phyloP scores from a whole-genome alignment of 2,113 vertebrate genomes.

The Perca fluviatilis region DNA sequence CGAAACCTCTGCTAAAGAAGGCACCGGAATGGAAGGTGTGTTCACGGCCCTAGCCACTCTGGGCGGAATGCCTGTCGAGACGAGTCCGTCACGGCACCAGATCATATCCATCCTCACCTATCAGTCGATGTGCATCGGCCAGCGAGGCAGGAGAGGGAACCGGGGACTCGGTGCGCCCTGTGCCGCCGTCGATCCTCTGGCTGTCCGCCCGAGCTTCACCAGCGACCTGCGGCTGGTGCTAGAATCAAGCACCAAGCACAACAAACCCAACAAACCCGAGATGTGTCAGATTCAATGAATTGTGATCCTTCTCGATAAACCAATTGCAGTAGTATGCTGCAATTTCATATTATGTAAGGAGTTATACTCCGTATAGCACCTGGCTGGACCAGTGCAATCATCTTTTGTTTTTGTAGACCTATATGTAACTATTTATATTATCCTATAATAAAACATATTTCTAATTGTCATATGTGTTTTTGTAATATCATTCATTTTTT shows the following conservation, averaged over 20 bases:
- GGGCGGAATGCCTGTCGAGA: constrained; percentile 81
- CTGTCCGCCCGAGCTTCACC: constrained; percentile 83
- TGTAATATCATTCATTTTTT: not conserved
- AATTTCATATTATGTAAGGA: constrained; percentile 79
- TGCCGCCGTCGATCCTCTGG: constrained; percentile 79
- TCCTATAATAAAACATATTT: constrained; percentile 47
- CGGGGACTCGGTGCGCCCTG: constrained; percentile 62
- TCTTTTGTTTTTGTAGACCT: constrained; percentile 33
- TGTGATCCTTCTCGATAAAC: constrained; percentile 68
- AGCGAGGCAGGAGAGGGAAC: constrained; percentile 57
- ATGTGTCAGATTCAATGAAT: constrained; percentile 87
- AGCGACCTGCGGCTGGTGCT: constrained; percentile 83
- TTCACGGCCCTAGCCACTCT: constrained; percentile 75
- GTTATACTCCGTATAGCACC: constrained; percentile 80
- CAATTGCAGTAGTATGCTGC: constrained; percentile 82
- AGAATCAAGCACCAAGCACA: constrained; percentile 77
- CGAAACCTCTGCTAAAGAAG: constrained; percentile 82
- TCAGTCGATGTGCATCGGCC: constrained; percentile 68
- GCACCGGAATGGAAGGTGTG: constrained; percentile 73
- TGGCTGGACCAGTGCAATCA: constrained; percentile 80
- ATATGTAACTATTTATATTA: not conserved
- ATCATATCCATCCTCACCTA: constrained; percentile 77
- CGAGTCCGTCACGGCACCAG: constrained; percentile 76
- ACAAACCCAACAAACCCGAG: constrained; percentile 82
- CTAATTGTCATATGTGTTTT: not conserved